Percentiles rank a stretch among this genome's conserved stretches.
Evolutionary conservation across 1,140 invertebrate species (phyloP).

Genomic region (Melitaea cinxia): DNA sequence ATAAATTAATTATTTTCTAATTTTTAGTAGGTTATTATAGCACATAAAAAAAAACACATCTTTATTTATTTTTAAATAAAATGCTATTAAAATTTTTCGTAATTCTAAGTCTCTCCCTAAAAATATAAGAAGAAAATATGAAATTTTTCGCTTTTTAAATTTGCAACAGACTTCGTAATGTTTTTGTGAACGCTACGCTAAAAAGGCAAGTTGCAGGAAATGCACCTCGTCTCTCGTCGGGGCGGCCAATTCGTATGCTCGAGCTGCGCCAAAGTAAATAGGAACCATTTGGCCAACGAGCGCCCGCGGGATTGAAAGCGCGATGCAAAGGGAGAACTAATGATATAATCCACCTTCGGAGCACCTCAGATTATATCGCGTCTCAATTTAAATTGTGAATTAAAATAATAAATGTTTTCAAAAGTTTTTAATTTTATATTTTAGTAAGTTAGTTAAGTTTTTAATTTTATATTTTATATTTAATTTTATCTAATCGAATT

Average conservation of each 20-base stretch:
- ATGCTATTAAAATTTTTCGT: no score
- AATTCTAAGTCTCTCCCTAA: no score
- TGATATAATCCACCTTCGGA: conserved; percentile 10
- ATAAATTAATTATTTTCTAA: no score
- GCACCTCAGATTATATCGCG: background rate
- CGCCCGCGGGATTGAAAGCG: conserved; percentile 26
- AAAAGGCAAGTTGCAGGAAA: conserved; percentile 59
- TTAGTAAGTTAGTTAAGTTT: no score
- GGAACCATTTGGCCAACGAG: conserved; percentile 30
- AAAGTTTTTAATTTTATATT: no score
- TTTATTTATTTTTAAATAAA: no score
- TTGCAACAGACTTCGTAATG: background rate
- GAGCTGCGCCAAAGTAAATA: conserved; percentile 36
- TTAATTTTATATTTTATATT: no score
- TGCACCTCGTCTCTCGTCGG: conserved; percentile 53
- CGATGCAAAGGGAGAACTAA: conserved; percentile 24
- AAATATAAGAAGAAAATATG: no score
- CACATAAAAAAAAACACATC: no score
- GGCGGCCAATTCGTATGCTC: conserved; percentile 60
- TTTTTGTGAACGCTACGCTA: conserved; percentile 52
- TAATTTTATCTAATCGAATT: no score
- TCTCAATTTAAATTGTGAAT: background rate
- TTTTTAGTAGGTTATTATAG: no score
- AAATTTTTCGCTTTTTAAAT: background rate
- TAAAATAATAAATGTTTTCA: background rate